These are phyloP conservation scores for Mayetiola destructor DNA, from an alignment of 2,888 invertebrate genomes.

Conservation along the genomic window DNA sequence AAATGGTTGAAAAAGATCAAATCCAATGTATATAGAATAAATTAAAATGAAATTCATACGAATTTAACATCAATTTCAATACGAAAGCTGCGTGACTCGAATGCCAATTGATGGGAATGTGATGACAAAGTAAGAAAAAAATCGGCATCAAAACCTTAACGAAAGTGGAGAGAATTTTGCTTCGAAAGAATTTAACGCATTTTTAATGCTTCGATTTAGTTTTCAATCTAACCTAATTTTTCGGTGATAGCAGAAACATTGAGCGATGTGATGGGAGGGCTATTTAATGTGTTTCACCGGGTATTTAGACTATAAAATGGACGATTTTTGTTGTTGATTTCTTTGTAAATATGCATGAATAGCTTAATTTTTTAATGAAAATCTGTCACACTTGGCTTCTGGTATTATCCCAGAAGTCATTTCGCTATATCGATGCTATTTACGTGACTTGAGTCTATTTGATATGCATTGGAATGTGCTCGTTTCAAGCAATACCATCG, in stretches of 20 bases:
- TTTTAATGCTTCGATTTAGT: slow-evolving; percentile 11
- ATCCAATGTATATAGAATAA: too few species aligned
- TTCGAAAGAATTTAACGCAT: neutral
- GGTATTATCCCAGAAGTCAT: neutral
- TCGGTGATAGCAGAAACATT: too few species aligned
- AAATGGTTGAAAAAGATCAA: too few species aligned
- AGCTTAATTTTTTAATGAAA: slow-evolving; percentile 9
- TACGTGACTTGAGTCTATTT: neutral
- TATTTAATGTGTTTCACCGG: too few species aligned
- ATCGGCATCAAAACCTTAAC: too few species aligned
- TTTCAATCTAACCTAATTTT: too few species aligned
- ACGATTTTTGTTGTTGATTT: neutral
- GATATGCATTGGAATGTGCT: neutral
- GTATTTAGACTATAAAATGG: neutral
- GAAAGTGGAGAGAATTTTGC: neutral
- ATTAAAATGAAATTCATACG: slow-evolving; percentile 3
- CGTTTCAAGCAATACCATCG: neutral
- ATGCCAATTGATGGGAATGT: neutral
- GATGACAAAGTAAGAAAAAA: neutral
- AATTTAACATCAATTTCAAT: slow-evolving; percentile 1
- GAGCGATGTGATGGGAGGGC: too few species aligned
- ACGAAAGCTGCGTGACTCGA: slow-evolving; percentile 3
- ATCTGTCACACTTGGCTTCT: neutral
- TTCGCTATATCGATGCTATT: neutral
- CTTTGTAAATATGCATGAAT: too few species aligned